Evolutionary conservation across 2,113 vertebrate species (phyloP).

Genomic region (Poicephalus gulielmi): DNA sequence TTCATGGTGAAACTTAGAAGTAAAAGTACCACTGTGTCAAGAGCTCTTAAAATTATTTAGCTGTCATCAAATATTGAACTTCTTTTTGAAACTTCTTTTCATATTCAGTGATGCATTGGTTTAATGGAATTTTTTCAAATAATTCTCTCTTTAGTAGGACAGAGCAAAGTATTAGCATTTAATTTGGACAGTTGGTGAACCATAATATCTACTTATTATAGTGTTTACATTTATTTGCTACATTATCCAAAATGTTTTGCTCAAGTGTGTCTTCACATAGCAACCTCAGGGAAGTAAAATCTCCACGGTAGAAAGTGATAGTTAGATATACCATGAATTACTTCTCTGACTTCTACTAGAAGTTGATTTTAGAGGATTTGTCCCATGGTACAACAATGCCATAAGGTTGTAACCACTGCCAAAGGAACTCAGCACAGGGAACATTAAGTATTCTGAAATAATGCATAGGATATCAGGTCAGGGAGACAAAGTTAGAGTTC

Average conservation of each 20-base stretch:
- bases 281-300: conserved; percentile 19
- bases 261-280: not conserved
- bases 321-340: not conserved
- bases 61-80: conserved; percentile 8
- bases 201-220: not conserved
- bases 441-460: not conserved
- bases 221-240: not conserved
- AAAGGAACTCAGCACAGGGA: not conserved
- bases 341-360: not conserved
- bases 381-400: too few species aligned
- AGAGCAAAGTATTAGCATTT: not conserved
- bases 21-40: not conserved
- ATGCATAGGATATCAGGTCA: not conserved
- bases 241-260: not conserved
- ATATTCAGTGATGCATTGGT: conserved; percentile 13
- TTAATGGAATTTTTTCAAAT: conserved; percentile 44
- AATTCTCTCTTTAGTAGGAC: conserved; percentile 13
- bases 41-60: not conserved
- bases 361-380: not conserved
- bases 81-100: conserved; percentile 14
- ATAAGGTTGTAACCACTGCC: not conserved
- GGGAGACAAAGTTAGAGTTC: not conserved
- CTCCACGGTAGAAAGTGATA: not conserved
- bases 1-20: not conserved
- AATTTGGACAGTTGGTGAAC: conserved; percentile 32